These are phyloP conservation scores for Pipistrellus pygmaeus DNA, from an alignment of 2,797 vertebrate species.

Conservation along the genomic window DNA sequence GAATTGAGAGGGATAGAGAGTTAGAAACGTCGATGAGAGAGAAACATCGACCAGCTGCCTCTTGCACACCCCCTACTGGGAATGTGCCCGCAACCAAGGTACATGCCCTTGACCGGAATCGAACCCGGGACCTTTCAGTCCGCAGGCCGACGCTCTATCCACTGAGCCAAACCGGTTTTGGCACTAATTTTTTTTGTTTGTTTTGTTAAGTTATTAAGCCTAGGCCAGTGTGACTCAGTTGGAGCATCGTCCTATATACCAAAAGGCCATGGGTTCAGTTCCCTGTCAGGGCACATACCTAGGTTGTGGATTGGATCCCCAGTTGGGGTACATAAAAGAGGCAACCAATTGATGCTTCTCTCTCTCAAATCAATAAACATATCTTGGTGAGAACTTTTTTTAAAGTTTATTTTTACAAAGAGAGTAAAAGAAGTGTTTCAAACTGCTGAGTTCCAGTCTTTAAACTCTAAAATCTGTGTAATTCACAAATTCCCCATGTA, in stretches of 20 bases:
- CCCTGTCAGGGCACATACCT: neutral
- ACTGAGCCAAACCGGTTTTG: no score
- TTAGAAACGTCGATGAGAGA: no score
- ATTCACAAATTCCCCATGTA: neutral
- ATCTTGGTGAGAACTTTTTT: neutral
- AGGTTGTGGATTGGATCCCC: neutral
- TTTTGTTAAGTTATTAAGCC: neutral
- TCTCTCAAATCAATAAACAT: neutral
- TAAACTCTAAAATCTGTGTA: neutral
- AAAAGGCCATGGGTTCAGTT: neutral
- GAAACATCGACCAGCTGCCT: no score
- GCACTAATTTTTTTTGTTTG: no score
- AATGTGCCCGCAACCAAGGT: no score
- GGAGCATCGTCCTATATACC: neutral
- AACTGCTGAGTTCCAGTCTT: neutral
- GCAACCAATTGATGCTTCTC: neutral
- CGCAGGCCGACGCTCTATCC: no score
- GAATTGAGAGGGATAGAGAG: no score
- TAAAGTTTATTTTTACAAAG: neutral
- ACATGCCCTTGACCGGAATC: no score
- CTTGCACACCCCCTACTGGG: no score
- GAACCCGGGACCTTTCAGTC: no score
- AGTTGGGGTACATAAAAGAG: neutral
- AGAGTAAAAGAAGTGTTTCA: neutral
- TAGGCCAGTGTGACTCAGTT: neutral